Percentiles rank a stretch among this genome's conserved stretches.
Evolutionary conservation across 2,113 vertebrate genomes (phyloP).

Genomic region (Cephalopterus ornatus): DNA sequence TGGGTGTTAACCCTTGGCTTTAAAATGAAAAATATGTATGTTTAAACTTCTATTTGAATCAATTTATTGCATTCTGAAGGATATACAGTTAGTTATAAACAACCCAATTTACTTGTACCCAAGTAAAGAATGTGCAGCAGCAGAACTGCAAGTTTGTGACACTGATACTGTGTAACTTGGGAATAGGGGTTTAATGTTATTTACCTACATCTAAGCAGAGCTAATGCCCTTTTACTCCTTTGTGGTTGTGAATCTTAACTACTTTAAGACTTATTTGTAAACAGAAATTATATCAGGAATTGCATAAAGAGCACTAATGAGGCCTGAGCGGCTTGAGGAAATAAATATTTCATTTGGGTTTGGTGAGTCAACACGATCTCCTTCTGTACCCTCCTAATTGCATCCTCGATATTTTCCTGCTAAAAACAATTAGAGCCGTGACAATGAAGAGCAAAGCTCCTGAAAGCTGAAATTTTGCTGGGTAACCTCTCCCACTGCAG

Average conservation of each 20-base stretch:
- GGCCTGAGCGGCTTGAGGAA: not conserved
- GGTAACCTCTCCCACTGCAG: not conserved
- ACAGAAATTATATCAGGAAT: not conserved
- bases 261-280: not conserved
- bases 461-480: not conserved
- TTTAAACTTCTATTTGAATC: not conserved
- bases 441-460: not conserved
- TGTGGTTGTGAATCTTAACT: not conserved
- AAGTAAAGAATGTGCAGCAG: not conserved
- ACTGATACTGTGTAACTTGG: not conserved
- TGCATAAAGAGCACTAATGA: not conserved
- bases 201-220: not conserved
- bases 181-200: not conserved
- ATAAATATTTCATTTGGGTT: conserved; percentile 8
- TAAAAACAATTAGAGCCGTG: not conserved
- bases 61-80: not conserved
- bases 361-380: not conserved
- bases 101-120: too few relatives aligned
- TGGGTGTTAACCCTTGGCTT: not conserved
- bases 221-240: not conserved
- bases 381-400: not conserved
- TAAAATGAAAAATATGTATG: not conserved
- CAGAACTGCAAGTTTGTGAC: not conserved
- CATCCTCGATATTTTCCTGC: not conserved
- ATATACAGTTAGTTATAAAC: not conserved